These are phyloP conservation scores for Rhaphigaster nebulosa DNA, from an alignment of 2,888 invertebrate genomes.

Conservation along the genomic window DNA sequence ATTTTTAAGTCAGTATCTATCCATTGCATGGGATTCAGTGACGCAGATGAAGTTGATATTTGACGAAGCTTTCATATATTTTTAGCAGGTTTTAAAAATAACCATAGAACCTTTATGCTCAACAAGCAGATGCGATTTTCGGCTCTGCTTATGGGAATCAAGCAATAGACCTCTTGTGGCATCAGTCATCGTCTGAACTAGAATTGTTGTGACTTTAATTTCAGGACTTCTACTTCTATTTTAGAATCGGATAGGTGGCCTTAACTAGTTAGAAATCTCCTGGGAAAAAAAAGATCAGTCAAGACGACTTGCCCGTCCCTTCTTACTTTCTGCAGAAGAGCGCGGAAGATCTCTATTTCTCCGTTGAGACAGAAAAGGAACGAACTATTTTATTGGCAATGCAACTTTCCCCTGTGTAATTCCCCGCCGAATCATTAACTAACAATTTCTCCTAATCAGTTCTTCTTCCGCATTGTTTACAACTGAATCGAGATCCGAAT, in stretches of 20 bases:
- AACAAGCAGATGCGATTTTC: too few species aligned
- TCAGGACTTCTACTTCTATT: neutral
- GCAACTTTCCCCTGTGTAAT: constrained; percentile 34
- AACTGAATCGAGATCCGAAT: neutral
- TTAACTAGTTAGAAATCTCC: neutral
- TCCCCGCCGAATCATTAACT: neutral
- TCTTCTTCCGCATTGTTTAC: constrained; percentile 39
- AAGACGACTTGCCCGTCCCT: neutral
- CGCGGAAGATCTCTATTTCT: constrained; percentile 19
- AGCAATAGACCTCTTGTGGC: too few species aligned
- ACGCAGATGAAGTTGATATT: neutral
- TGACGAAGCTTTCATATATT: neutral
- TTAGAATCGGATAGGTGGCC: neutral
- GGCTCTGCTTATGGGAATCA: too few species aligned
- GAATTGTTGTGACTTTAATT: too few species aligned
- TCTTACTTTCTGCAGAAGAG: constrained; percentile 28
- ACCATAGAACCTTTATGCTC: too few species aligned
- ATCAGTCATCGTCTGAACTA: too few species aligned
- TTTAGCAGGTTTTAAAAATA: too few species aligned
- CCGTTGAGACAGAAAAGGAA: constrained; percentile 40
- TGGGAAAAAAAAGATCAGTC: neutral
- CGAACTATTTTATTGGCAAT: constrained; percentile 27
- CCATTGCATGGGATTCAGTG: neutral
- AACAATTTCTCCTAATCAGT: constrained; percentile 31
- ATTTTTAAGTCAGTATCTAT: neutral